A percentile compares a stretch with the other conserved stretches of the same genome.
These are phyloP conservation scores for Nasua narica DNA, from an alignment of 2,797 vertebrate genomes.

Conservation along the genomic window DNA sequence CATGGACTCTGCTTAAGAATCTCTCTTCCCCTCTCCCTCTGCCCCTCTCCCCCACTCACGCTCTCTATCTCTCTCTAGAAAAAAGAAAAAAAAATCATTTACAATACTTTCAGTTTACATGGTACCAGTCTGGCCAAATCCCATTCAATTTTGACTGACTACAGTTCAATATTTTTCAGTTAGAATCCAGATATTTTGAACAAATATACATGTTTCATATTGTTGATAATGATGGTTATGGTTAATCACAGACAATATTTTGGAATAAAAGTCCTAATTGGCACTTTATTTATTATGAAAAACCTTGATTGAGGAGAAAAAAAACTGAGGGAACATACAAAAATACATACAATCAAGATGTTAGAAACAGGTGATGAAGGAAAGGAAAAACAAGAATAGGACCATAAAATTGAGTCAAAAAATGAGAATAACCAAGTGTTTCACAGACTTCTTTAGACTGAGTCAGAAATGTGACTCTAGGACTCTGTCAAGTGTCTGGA, in stretches of 20 bases:
- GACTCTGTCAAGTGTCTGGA: not conserved
- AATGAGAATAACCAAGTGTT: not conserved
- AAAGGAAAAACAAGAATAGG: not conserved
- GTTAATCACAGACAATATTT: not conserved
- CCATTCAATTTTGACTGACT: not conserved
- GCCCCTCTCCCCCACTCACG: not conserved
- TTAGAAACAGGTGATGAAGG: not conserved
- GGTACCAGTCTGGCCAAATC: not conserved
- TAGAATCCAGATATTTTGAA: not conserved
- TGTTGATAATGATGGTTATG: not conserved
- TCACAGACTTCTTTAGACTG: not conserved
- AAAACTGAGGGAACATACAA: not conserved
- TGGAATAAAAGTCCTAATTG: not conserved
- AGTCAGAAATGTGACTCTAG: not conserved
- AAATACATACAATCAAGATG: not conserved
- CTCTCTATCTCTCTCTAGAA: not conserved
- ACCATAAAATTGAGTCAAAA: not conserved
- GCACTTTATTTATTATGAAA: not conserved
- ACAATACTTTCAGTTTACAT: not conserved
- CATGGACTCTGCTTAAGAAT: not conserved
- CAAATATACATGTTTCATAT: not conserved
- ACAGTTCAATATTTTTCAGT: not conserved
- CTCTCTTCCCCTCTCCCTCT: not conserved
- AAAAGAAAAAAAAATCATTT: not conserved
- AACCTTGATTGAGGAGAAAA: not conserved